Conservation (phyloP, 2,888 invertebrate species). For the Eupithecia subumbrata region DNA sequence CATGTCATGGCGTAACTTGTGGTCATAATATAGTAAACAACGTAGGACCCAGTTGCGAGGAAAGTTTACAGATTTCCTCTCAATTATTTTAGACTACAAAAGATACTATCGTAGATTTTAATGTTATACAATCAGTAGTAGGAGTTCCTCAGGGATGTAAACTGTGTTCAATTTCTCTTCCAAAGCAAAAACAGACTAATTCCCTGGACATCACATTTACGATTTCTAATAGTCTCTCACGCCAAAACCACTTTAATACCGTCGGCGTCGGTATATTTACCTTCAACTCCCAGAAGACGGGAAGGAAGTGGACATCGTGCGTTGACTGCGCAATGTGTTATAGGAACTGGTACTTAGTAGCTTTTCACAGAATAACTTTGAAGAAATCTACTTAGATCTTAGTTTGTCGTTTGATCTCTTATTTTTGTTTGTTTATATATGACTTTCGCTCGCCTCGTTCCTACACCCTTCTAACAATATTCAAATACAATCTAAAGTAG, state of each 20-base stretch:
- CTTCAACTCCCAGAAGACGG: slow-evolving; percentile 66
- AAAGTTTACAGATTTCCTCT: not conserved
- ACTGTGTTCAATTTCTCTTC: slow-evolving; percentile 1
- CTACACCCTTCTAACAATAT: not conserved
- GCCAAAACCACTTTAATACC: slow-evolving; percentile 7
- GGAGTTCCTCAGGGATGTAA: slow-evolving; percentile 26
- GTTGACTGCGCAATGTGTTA: slow-evolving; percentile 58
- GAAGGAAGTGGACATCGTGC: slow-evolving; percentile 73
- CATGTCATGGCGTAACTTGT: not conserved
- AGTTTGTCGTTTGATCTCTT: not conserved
- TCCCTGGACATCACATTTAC: slow-evolving; percentile 29
- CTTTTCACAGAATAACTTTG: not conserved
- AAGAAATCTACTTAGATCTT: not conserved
- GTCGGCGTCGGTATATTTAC: slow-evolving; percentile 27
- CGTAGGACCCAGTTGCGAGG: not conserved
- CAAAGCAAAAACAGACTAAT: not conserved
- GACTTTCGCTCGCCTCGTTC: not conserved
- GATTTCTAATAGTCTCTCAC: slow-evolving; percentile 52
- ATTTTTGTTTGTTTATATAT: not conserved
- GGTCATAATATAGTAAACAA: not conserved
- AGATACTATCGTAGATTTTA: not conserved
- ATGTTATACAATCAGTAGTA: not conserved
- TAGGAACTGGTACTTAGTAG: not conserved
- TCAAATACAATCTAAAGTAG: not conserved
- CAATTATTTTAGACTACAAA: not conserved